These are phyloP conservation scores for Rhyzopertha dominica DNA, from an alignment of 1,140 invertebrate genomes.

Conservation along the genomic window DNA sequence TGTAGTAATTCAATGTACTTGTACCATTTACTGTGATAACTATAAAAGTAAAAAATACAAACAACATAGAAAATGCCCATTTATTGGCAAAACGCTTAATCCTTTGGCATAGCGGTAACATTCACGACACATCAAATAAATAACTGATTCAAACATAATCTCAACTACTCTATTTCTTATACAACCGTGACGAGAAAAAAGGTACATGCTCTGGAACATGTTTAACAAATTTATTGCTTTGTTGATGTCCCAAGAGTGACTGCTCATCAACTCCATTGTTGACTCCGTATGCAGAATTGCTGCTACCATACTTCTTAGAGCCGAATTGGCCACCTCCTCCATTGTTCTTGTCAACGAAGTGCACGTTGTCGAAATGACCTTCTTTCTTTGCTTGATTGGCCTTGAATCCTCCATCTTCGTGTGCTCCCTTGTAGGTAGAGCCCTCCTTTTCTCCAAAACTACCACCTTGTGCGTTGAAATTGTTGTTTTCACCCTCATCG, in stretches of 20 bases:
- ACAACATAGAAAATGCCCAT: no score
- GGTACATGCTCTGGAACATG: conserved; percentile 31
- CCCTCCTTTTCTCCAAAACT: conserved; percentile 51
- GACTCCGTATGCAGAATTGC: conserved; percentile 49
- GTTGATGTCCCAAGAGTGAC: conserved; percentile 53
- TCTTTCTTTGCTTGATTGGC: conserved; percentile 51
- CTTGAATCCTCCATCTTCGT: conserved; percentile 52
- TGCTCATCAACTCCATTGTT: conserved; percentile 54
- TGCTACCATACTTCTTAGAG: conserved; percentile 51
- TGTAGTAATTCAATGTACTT: no score
- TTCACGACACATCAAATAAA: no score
- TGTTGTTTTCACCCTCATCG: conserved; percentile 55
- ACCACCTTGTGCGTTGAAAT: conserved; percentile 47
- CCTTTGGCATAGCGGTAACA: no score
- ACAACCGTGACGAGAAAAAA: no score
- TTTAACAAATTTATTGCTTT: conserved; percentile 48
- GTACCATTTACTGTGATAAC: no score
- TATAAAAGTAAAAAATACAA: no score
- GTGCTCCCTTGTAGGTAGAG: conserved; percentile 53
- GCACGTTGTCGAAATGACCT: conserved; percentile 50
- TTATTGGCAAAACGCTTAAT: no score
- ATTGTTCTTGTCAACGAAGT: conserved; percentile 50
- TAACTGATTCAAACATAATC: no score
- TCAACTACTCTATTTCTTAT: no score
- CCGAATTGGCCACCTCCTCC: conserved; percentile 53